These are phyloP conservation scores for Caenorhabditis drosophilae DNA, from an alignment of 2,888 invertebrate species.

Conservation along the genomic window DNA sequence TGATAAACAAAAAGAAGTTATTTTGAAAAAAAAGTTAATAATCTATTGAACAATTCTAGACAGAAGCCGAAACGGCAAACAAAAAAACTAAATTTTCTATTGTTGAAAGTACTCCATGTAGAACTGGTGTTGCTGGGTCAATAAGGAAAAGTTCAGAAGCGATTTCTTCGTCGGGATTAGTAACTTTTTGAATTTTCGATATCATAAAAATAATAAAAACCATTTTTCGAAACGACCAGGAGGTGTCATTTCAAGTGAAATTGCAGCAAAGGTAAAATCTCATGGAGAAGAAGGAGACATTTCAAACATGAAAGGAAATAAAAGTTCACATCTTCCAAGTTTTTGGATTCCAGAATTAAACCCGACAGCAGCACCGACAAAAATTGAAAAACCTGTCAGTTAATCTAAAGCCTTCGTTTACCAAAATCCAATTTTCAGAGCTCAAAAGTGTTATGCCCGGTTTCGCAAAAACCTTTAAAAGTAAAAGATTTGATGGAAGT, in stretches of 20 bases:
- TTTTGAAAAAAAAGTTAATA: too few relatives aligned
- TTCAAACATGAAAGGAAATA: slow-evolving; percentile 50
- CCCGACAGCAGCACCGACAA: slow-evolving; percentile 81
- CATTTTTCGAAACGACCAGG: slow-evolving; percentile 23
- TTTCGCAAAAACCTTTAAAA: slow-evolving; percentile 84
- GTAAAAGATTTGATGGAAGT: slow-evolving; percentile 90
- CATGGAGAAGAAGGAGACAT: slow-evolving; percentile 50
- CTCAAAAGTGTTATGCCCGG: slow-evolving; percentile 81
- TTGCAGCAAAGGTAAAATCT: slow-evolving; percentile 50
- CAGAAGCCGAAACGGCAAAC: slow-evolving; percentile 13
- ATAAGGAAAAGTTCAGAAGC: not conserved
- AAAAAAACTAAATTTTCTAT: slow-evolving; percentile 28
- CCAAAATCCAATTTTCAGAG: slow-evolving; percentile 71
- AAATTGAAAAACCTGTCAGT: slow-evolving; percentile 79
- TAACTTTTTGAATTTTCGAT: not conserved
- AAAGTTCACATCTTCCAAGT: slow-evolving; percentile 40
- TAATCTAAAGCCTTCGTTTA: not conserved
- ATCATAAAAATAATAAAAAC: too few relatives aligned
- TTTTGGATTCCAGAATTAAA: slow-evolving; percentile 82
- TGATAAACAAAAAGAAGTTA: slow-evolving; percentile 31
- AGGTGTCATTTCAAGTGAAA: slow-evolving; percentile 36
- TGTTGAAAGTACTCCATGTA: slow-evolving; percentile 36
- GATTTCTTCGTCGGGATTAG: too few relatives aligned
- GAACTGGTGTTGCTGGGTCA: slow-evolving; percentile 22
- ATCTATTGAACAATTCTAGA: too few relatives aligned